Evolutionary conservation across 2,888 invertebrate genomes (phyloP).

Genomic region (Ormyrus nitidulus): DNA sequence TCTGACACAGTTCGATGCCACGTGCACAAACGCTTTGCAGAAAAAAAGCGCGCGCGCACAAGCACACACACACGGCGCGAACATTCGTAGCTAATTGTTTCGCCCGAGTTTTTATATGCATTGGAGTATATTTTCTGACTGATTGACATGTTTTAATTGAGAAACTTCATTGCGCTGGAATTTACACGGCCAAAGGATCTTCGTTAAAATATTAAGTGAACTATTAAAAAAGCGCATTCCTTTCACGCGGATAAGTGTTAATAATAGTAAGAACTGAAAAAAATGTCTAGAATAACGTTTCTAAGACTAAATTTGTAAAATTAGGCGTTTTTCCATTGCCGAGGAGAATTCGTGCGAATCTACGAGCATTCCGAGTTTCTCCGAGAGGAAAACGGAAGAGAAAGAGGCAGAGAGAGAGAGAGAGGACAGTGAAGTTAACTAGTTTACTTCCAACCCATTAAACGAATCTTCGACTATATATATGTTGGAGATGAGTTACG

Average conservation of each 20-base stretch:
- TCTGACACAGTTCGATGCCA: conserved; percentile 21
- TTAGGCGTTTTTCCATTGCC: too few species aligned
- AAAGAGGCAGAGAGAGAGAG: conserved; percentile 2
- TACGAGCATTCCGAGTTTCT: too few species aligned
- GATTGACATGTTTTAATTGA: conserved; percentile 32
- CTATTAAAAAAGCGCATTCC: background rate
- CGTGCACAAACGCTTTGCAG: conserved; percentile 3
- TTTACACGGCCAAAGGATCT: background rate
- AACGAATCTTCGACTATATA: conserved; percentile 31
- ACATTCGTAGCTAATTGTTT: conserved; percentile 23
- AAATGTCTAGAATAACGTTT: too few species aligned
- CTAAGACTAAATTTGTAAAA: too few species aligned
- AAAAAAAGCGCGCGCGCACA: conserved; percentile 9
- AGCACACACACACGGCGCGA: background rate
- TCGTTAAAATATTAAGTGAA: background rate
- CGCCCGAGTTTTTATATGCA: background rate
- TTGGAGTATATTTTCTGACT: conserved; percentile 23
- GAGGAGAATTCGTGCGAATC: too few species aligned
- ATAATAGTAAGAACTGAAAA: too few species aligned
- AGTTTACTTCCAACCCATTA: conserved; percentile 52
- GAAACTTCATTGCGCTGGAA: background rate
- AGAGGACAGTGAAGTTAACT: conserved; percentile 37
- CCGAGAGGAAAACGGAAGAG: background rate
- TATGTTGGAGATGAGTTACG: conserved; percentile 29
- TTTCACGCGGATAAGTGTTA: too few species aligned